Conservation (phyloP, 2,888 invertebrate species). For the Mactromeris polynyma region DNA sequence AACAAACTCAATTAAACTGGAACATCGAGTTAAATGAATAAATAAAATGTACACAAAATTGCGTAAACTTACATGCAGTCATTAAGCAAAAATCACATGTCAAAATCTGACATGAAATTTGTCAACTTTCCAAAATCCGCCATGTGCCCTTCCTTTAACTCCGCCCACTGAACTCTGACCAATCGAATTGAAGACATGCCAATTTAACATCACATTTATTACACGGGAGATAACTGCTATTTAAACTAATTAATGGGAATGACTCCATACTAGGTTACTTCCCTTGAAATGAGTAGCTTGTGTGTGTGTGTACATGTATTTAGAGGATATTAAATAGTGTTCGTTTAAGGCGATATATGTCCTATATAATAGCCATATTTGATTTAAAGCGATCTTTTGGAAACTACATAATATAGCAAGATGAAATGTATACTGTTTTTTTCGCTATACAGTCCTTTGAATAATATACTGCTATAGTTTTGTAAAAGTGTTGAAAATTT, state of each 20-base stretch:
- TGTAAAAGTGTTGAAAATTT: too few relatives aligned
- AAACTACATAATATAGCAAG: too few relatives aligned
- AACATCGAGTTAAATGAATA: conserved; percentile 16
- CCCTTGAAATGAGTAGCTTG: neutral
- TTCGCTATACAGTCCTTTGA: too few relatives aligned
- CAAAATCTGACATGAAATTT: conserved; percentile 66
- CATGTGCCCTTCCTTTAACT: conserved; percentile 69
- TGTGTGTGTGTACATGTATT: too few relatives aligned
- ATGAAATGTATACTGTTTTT: too few relatives aligned
- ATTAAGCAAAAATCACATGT: conserved; percentile 58
- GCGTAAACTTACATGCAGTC: conserved; percentile 57
- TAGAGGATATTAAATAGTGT: too few relatives aligned
- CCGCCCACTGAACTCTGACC: conserved; percentile 60
- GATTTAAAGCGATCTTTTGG: too few relatives aligned
- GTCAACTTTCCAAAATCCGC: conserved; percentile 71
- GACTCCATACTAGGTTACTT: neutral
- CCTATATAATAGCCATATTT: too few relatives aligned
- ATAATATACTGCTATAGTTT: too few relatives aligned
- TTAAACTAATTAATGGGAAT: neutral
- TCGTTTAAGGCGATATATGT: too few relatives aligned
- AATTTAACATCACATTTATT: conserved; percentile 28
- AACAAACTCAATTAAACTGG: neutral
- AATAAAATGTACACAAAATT: conserved; percentile 27
- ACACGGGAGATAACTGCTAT: conserved; percentile 26
- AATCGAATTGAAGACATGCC: conserved; percentile 44